These are phyloP conservation scores for Oreochromis niloticus DNA, from an alignment of 2,113 vertebrate genomes.

Conservation along the genomic window DNA sequence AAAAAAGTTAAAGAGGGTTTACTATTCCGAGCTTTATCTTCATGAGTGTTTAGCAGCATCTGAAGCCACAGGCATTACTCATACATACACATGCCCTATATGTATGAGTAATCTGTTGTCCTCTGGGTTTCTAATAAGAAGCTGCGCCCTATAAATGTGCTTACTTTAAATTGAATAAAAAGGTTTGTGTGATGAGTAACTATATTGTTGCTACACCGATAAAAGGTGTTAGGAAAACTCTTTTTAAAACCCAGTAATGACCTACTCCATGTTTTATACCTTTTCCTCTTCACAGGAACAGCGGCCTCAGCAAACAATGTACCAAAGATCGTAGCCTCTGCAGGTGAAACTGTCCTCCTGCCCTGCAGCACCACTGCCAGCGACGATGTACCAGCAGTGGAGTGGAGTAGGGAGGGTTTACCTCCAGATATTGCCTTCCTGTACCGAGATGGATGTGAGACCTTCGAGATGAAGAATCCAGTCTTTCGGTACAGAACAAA, in stretches of 20 bases:
- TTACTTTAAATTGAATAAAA: no score
- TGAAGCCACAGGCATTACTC: not conserved
- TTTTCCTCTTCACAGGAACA: not conserved
- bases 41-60: no score
- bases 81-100: no score
- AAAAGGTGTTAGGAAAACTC: not conserved
- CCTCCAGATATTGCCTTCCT: no score
- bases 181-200: no score
- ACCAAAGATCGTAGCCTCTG: not conserved
- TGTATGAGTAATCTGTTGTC: no score
- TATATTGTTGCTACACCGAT: not conserved
- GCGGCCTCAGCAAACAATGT: rapidly evolving
- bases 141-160: no score
- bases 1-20: not conserved
- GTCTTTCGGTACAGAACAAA: no score
- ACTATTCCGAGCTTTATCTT: rapidly evolving
- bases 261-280: not conserved
- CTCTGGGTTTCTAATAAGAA: no score
- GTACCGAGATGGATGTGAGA: no score
- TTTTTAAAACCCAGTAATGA: not conserved
- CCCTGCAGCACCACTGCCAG: not conserved
- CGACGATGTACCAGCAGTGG: not conserved
- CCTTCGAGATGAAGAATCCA: no score
- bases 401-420: not conserved
- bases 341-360: not conserved